Conservation (phyloP, 2,888 invertebrate genomes). For the Neocrepidodera transversa region DNA sequence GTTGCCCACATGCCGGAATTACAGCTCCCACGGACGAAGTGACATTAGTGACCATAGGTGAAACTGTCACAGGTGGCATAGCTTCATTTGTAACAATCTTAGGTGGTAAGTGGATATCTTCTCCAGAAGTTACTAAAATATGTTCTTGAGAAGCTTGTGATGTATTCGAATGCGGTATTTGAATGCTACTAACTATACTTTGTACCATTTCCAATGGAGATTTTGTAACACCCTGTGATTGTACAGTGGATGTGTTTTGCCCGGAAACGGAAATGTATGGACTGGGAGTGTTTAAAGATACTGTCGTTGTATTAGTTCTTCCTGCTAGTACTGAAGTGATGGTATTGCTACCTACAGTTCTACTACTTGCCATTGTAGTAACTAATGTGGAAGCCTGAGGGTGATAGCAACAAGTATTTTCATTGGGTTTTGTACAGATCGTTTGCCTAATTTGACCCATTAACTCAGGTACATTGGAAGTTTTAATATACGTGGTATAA, state of each 20-base stretch:
- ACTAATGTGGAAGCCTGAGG: conserved; percentile 58
- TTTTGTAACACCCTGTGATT: conserved; percentile 59
- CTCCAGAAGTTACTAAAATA: conserved; percentile 77
- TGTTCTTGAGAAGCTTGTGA: conserved; percentile 67
- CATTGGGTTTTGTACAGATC: conserved; percentile 34
- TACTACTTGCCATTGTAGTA: conserved; percentile 74
- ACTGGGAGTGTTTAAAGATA: conserved; percentile 72
- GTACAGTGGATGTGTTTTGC: conserved; percentile 31
- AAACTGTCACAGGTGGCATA: conserved; percentile 69
- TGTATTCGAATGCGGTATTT: conserved; percentile 63
- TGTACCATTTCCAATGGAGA: conserved; percentile 81
- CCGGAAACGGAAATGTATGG: conserved; percentile 51
- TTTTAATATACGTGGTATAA: conserved; percentile 37
- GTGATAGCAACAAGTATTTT: conserved; percentile 40
- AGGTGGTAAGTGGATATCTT: conserved; percentile 66
- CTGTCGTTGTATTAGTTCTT: conserved; percentile 77
- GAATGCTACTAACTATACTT: conserved; percentile 75
- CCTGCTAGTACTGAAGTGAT: conserved; percentile 82
- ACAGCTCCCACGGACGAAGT: conserved; percentile 72
- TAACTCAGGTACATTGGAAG: conserved; percentile 30
- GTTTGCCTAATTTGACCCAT: conserved; percentile 26
- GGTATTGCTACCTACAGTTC: conserved; percentile 80
- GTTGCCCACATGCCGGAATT: conserved; percentile 68
- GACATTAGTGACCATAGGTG: conserved; percentile 70
- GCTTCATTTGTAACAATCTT: conserved; percentile 42